Evolutionary conservation across 2,113 vertebrate genomes (phyloP).

Genomic region (Crotalus helleri): DNA sequence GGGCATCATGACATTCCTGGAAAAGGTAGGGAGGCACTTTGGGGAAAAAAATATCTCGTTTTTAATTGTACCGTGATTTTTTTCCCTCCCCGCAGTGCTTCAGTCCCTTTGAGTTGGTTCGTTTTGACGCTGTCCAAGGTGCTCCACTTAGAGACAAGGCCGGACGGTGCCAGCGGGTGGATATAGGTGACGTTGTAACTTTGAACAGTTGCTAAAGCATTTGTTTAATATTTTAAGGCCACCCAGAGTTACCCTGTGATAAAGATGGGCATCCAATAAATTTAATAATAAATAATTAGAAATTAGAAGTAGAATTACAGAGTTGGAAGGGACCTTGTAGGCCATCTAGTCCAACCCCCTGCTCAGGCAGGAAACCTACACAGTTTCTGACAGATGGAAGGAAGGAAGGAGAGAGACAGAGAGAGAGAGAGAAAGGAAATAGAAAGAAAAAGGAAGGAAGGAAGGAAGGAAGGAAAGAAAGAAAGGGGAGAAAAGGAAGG

Average conservation of each 20-base stretch:
- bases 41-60: not conserved
- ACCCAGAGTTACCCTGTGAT: not conserved
- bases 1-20: not conserved
- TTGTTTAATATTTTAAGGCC: not conserved
- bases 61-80: not conserved
- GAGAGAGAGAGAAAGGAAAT: too few relatives aligned
- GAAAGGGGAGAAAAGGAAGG: too few relatives aligned
- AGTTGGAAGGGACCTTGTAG: too few relatives aligned
- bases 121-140: slow-evolving; percentile 71
- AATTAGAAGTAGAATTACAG: too few relatives aligned
- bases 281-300: too few relatives aligned
- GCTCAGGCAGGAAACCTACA: too few relatives aligned
- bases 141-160: slow-evolving; percentile 21
- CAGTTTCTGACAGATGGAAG: too few relatives aligned
- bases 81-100: slow-evolving; percentile 28
- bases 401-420: too few relatives aligned
- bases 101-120: slow-evolving; percentile 80
- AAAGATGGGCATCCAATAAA: not conserved
- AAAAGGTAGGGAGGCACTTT: rapidly evolving
- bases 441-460: too few relatives aligned
- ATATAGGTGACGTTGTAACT: slow-evolving; percentile 47
- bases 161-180: slow-evolving; percentile 56
- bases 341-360: too few relatives aligned
- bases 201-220: not conserved
- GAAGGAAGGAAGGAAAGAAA: too few relatives aligned